Percentiles rank a stretch among this genome's conserved stretches.
Evolutionary conservation across 2,888 invertebrate species (phyloP).

Genomic region (Romanomermis culicivorax): DNA sequence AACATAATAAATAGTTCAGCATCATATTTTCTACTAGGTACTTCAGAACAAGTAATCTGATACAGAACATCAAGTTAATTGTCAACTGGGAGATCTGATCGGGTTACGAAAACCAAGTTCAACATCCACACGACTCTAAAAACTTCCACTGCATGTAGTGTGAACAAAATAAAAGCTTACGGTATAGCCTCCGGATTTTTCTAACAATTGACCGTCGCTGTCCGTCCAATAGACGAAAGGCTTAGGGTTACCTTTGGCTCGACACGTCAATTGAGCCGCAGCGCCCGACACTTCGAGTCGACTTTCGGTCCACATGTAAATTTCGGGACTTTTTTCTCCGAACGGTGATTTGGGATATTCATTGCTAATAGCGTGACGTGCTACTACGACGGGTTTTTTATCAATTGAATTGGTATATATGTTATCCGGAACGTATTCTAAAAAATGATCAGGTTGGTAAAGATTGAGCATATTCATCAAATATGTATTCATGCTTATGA

Average conservation of each 20-base stretch:
- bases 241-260: slow-evolving; percentile 29
- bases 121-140: too few relatives aligned
- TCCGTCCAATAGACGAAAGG: slow-evolving; percentile 31
- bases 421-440: neutral
- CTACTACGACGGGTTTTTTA: neutral
- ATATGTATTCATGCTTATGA: too few relatives aligned
- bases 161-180: too few relatives aligned
- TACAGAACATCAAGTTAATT: too few relatives aligned
- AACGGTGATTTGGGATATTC: neutral
- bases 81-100: too few relatives aligned
- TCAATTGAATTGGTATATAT: neutral
- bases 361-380: neutral
- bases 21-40: too few relatives aligned
- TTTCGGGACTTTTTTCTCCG: slow-evolving; percentile 20
- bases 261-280: slow-evolving; percentile 32
- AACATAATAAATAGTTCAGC: too few relatives aligned
- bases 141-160: too few relatives aligned
- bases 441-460: too few relatives aligned
- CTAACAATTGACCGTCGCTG: slow-evolving; percentile 23
- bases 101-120: too few relatives aligned
- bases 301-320: slow-evolving; percentile 28
- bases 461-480: too few relatives aligned
- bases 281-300: slow-evolving; percentile 31
- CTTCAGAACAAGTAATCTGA: too few relatives aligned
- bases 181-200: slow-evolving; percentile 16